phyloP scores from a whole-genome alignment of 2,888 invertebrate genomes.

The Phragmatobia fuliginosa region DNA sequence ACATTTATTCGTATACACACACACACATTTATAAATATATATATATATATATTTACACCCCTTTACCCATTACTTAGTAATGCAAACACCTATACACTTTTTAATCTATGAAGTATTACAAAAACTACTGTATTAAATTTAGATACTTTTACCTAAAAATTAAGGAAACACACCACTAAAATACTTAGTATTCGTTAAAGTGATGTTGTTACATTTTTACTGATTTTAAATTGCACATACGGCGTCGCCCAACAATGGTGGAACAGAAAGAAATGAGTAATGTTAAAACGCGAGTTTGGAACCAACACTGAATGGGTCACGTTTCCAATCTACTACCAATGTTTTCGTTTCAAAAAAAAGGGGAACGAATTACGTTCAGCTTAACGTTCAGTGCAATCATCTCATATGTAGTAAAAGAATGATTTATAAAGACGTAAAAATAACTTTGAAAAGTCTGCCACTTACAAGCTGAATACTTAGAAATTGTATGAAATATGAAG shows the following conservation, averaged over 20 bases:
- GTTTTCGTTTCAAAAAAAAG: constrained; percentile 46
- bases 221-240: constrained; percentile 24
- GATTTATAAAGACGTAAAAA: constrained; percentile 24
- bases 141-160: background rate
- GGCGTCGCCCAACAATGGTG: constrained; percentile 35
- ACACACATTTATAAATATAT: no score
- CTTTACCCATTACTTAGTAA: no score
- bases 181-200: background rate
- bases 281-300: constrained; percentile 38
- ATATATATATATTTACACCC: no score
- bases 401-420: constrained; percentile 27
- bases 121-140: background rate
- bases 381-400: constrained; percentile 43
- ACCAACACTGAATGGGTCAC: constrained; percentile 47
- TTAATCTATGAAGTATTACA: background rate
- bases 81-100: no score
- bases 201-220: background rate
- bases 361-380: constrained; percentile 29
- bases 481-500: background rate
- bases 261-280: constrained; percentile 39
- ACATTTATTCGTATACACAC: no score
- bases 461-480: background rate
- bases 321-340: constrained; percentile 51
- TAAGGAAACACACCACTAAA: background rate
- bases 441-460: background rate